Evolutionary conservation across 2,797 vertebrate species (phyloP), one percentile per base, ranked within the genome.

Genomic region (Anolis apletophallus): DNA sequence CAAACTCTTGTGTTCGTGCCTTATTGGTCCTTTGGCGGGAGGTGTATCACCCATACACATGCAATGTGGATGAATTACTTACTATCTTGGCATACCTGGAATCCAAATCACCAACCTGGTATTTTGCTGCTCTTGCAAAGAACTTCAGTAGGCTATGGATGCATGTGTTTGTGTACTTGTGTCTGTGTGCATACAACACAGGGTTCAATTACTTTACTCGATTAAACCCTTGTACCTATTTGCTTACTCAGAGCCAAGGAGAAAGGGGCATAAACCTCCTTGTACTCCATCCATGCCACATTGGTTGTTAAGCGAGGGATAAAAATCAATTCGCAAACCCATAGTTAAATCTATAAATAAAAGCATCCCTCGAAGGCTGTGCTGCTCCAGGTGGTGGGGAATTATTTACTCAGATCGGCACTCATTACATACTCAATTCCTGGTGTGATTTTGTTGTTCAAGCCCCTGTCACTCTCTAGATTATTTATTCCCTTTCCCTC

Each of bases 241-340:
- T 89, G n/a, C 93, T 93, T 92, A 32, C 90, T 59, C 86, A 55
- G 55, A 59, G 83, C 80, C 71, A 81, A 79, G 87, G 89, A 81
- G 1, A 64, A 4, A 46, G 34, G 80, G 68, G 50, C 88, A 93
- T 87, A 93, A 95, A 93, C 89, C 92, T 93, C 91, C 89, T 93
- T 93, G 91, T 94, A 93, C 94, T 93, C 92, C 91, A 90, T 89
- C 94, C 91, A 85, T 80, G 89, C 83, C 94, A 91, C 92, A 89
- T 83, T 79, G 59, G 89, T 84, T 95, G 96, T 94, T 93, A 95
- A 94, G 89, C 91, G 94, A 94, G 92, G 94, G 94, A 96, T 95
- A 95, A 96, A n/a, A 97, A 95, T 94, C 95, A 95, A 95, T 96
- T 96, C 95, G 93, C 93, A 92, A 90, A 90, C 88, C 85, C 83